A percentile compares a stretch with the other conserved stretches of the same genome.
Evolutionary conservation across 2,888 invertebrate species (phyloP).

Genomic region (Hybos culiciformis): DNA sequence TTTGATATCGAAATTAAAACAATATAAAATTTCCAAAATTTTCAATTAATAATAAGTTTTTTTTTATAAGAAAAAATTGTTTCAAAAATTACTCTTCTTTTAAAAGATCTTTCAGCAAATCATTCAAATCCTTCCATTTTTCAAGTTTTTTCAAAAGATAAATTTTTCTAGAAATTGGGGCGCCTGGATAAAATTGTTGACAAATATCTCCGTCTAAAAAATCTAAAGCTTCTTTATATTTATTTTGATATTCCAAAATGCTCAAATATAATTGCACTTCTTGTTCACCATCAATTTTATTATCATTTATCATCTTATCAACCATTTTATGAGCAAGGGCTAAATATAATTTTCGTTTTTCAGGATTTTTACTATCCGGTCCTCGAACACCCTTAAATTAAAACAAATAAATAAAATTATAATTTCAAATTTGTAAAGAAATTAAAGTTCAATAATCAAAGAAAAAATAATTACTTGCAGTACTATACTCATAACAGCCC

Average conservation of each 20-base stretch:
- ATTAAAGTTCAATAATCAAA: no score
- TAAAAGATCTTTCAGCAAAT: slow-evolving; percentile 58
- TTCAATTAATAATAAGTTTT: no score
- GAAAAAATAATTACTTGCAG: slow-evolving; percentile 54
- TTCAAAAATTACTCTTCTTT: slow-evolving; percentile 50
- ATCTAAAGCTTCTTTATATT: slow-evolving; percentile 66
- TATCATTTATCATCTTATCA: slow-evolving; percentile 71
- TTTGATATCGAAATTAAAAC: no score
- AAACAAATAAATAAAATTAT: slow-evolving; percentile 2
- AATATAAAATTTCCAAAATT: no score
- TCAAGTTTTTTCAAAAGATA: slow-evolving; percentile 58
- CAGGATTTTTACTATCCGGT: slow-evolving; percentile 37
- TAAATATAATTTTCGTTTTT: slow-evolving; percentile 56
- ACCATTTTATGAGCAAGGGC: slow-evolving; percentile 90
- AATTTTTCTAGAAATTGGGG: slow-evolving; percentile 54
- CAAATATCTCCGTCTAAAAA: slow-evolving; percentile 69
- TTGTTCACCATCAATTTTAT: slow-evolving; percentile 84
- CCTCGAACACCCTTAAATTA: slow-evolving; percentile 34
- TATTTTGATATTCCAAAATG: slow-evolving; percentile 67
- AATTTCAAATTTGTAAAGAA: background rate
- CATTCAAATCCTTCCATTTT: slow-evolving; percentile 61
- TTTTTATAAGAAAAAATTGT: no score
- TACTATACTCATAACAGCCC: slow-evolving; percentile 95
- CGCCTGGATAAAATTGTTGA: slow-evolving; percentile 50
- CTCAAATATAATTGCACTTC: slow-evolving; percentile 84